A percentile compares a stretch with the other conserved stretches of the same genome.
Evolutionary conservation across 1,140 invertebrate genomes (phyloP).

Genomic region (Calliphora vicina): DNA sequence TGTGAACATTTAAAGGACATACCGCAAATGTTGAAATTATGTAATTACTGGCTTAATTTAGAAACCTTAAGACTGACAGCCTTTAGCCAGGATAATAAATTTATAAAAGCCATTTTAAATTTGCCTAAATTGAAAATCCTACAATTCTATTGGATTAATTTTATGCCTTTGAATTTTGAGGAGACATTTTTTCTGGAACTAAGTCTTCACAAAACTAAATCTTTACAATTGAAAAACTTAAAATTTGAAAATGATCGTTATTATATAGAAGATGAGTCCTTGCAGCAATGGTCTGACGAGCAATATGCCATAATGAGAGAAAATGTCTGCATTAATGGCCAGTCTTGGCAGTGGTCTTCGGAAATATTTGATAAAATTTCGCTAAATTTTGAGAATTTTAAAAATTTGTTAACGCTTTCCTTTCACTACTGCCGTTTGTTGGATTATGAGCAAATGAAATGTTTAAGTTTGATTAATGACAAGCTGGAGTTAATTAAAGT

Average conservation of each 20-base stretch:
- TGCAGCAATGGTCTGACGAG: neutral
- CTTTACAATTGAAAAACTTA: neutral
- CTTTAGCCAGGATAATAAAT: neutral
- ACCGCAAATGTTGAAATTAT: constrained; percentile 16
- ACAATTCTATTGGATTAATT: constrained; percentile 36
- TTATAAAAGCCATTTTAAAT: constrained; percentile 1
- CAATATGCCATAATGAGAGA: constrained; percentile 34
- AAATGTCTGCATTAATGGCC: constrained; percentile 20
- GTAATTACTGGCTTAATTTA: neutral
- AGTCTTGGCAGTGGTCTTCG: constrained; percentile 18
- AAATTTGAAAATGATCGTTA: constrained; percentile 27
- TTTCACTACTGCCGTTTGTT: constrained; percentile 31
- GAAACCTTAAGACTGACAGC: neutral
- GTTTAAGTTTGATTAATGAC: neutral
- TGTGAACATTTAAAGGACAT: constrained; percentile 21
- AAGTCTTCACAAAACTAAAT: neutral
- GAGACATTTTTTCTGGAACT: neutral
- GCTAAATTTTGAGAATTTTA: neutral
- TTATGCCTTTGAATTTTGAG: constrained; percentile 22
- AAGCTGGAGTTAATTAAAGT: neutral
- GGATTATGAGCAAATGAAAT: neutral
- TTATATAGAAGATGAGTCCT: constrained; percentile 24
- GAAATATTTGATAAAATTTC: constrained; percentile 16
- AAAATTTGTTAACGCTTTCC: neutral
- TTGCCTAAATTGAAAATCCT: constrained; percentile 8